Evolutionary conservation across 2,888 invertebrate genomes (phyloP).

Genomic region (Mimachlamys varia): DNA sequence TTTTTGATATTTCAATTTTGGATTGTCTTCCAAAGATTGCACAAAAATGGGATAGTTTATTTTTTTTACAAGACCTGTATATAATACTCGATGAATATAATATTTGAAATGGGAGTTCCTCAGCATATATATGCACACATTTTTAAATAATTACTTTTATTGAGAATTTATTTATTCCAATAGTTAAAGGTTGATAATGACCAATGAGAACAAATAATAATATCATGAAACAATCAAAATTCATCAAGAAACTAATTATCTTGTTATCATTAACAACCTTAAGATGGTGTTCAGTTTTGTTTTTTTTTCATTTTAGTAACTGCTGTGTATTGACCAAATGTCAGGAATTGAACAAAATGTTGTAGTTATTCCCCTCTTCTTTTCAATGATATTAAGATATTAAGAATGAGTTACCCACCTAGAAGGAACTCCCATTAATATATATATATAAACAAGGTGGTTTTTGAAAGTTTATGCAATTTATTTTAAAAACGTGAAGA

Average conservation of each 20-base stretch:
- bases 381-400: background rate
- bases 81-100: constrained; percentile 28
- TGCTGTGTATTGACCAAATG: background rate
- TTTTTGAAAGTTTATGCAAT: constrained; percentile 31
- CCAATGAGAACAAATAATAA: background rate
- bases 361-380: background rate
- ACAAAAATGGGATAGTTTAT: constrained; percentile 31
- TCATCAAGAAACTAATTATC: background rate
- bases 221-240: constrained; percentile 21
- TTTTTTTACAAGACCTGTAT: constrained; percentile 36
- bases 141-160: background rate
- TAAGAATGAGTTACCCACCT: background rate
- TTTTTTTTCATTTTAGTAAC: background rate
- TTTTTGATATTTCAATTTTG: constrained; percentile 32
- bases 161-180: background rate
- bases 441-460: background rate
- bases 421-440: constrained; percentile 6
- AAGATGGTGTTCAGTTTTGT: background rate
- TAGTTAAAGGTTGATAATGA: background rate
- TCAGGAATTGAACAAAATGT: background rate
- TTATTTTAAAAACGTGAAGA: constrained; percentile 14
- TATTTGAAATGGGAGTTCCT: constrained; percentile 34
- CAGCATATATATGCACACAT: constrained; percentile 6
- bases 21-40: constrained; percentile 34
- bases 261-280: background rate